These are phyloP conservation scores for Enhydra lutris DNA, from an alignment of 2,113 vertebrate genomes.

Conservation along the genomic window DNA sequence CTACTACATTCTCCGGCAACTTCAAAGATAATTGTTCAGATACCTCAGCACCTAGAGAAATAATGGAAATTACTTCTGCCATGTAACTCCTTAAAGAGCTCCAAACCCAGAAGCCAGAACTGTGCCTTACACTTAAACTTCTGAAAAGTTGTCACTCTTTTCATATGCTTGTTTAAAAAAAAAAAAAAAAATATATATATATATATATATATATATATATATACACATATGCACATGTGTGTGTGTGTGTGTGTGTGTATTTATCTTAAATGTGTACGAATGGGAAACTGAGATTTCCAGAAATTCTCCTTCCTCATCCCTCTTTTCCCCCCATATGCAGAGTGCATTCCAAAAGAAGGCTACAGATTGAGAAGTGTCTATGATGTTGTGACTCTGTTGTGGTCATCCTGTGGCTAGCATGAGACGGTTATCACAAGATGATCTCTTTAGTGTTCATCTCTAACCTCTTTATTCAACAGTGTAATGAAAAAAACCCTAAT, in stretches of 20 bases:
- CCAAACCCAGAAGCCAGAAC: neutral
- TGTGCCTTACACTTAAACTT: neutral
- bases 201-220: too few relatives aligned
- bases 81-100: neutral
- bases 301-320: neutral
- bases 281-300: neutral
- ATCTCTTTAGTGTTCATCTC: neutral
- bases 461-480: neutral
- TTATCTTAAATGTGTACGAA: neutral
- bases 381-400: neutral
- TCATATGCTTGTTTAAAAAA: neutral
- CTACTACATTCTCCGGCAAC: conserved; percentile 76
- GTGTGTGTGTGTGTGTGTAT: too few relatives aligned
- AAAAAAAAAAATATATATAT: too few relatives aligned
- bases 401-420: neutral
- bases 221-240: too few relatives aligned
- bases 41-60: conserved; percentile 57
- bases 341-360: neutral
- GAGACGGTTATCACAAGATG: neutral
- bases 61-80: neutral
- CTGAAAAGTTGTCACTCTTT: neutral
- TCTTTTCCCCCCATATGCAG: neutral
- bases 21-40: conserved; percentile 59
- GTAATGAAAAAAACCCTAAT: neutral
- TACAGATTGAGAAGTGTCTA: neutral